Base-by-base conservation (phyloP, 2,888 invertebrate genomes). In the Thalpophila matura region DNA sequence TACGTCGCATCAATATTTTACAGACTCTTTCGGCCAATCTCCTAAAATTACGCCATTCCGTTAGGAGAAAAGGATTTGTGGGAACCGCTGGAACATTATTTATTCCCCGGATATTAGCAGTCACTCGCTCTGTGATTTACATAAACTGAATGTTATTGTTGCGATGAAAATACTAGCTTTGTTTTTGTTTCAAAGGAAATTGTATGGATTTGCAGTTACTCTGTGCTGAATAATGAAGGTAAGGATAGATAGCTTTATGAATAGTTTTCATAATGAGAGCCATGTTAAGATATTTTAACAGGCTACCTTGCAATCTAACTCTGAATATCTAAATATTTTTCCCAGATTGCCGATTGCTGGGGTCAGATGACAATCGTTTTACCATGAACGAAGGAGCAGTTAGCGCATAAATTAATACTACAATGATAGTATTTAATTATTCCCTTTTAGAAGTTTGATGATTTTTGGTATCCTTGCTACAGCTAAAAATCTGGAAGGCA, bases 31-130 rank as follows among this genome's bases (percentile, higher is more conserved):
- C 73, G 61, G 65, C 66, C 61, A 79, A 79, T 76, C 71, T 81
- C 65, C 68, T 56, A 69, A 68, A 72, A 74, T 80, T 69, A 65
- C 69, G 40, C 49, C 55, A 69, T 80, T 74, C 66, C 46, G 33
- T 40, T 59, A 61, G 73, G 74, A 81, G 86, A 83, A 86, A 86
- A 81, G 83, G 83, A 83, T 86, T 86, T 85, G 77, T 68, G 77
- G 79, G 58, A 78, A 80, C 78, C 78, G 74, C 68, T 79, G 73
- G 77, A 80, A 84, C 86, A 86, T 89, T 88, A 89, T 89, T 89
- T 88, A 89, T 86, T 79, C 80, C 57, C 77, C 87, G 89, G 89
- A 90, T 89, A 89, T 89, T 88, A 88, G 86, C 88, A 87, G 87
- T 83, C 88, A 82, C 82, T 86, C 81, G 83, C 80, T 81, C 64